Evolutionary conservation across 2,888 invertebrate genomes (phyloP).

Genomic region (Acrobeloides nanus): DNA sequence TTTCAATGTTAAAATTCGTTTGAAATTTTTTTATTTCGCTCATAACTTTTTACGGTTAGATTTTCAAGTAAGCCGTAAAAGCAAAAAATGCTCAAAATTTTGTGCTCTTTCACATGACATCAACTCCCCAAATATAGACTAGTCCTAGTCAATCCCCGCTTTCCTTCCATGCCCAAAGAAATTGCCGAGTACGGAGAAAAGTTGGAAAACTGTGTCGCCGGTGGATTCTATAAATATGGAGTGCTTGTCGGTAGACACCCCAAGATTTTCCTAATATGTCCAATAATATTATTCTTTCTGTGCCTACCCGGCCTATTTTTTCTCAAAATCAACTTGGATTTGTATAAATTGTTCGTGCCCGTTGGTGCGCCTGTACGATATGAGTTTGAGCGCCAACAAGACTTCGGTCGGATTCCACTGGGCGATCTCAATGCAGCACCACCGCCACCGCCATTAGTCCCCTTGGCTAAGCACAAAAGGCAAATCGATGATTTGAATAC

Average conservation of each 20-base stretch:
- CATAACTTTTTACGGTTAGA: too few species aligned
- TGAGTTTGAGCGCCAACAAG: conserved; percentile 31
- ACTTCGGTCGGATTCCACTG: conserved; percentile 37
- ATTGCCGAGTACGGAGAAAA: conserved; percentile 21
- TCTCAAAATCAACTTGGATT: conserved; percentile 47
- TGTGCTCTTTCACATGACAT: too few species aligned
- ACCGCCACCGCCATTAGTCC: too few species aligned
- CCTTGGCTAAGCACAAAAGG: too few species aligned
- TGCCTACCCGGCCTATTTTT: conserved; percentile 42
- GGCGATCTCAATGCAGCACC: conserved; percentile 25
- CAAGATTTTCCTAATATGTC: conserved; percentile 25
- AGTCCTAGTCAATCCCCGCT: too few species aligned
- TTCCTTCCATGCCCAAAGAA: conserved; percentile 3
- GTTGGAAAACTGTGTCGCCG: conserved; percentile 27
- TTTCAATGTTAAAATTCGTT: too few species aligned
- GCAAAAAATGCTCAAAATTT: too few species aligned
- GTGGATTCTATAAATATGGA: conserved; percentile 42
- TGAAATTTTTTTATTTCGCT: too few species aligned
- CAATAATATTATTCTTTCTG: conserved; percentile 29
- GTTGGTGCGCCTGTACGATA: conserved; percentile 47
- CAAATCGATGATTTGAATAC: too few species aligned
- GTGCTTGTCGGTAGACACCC: conserved; percentile 46
- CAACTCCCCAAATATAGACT: too few species aligned
- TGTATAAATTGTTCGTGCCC: conserved; percentile 50
- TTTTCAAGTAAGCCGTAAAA: too few species aligned